phyloP scores from a whole-genome alignment of 2,888 invertebrate species.

The Cremastinae sp. region DNA sequence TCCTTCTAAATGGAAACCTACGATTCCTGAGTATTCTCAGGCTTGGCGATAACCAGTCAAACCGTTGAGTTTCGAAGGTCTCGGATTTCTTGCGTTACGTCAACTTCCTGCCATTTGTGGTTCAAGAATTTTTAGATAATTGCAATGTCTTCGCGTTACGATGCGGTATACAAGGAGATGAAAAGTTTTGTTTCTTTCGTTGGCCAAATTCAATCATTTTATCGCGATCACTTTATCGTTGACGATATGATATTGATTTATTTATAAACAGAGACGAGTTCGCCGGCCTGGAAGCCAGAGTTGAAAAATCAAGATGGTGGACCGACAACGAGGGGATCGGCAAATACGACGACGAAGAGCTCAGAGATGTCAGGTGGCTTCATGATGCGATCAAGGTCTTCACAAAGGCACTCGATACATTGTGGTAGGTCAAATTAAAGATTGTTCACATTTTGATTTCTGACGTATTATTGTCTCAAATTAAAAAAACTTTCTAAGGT shows the following conservation, averaged over 20 bases:
- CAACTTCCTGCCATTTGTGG: slow-evolving; percentile 23
- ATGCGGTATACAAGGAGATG: too few relatives aligned
- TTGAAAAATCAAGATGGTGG: slow-evolving; percentile 75
- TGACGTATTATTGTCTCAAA: background rate
- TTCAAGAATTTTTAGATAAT: background rate
- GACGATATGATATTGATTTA: background rate
- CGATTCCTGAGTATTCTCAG: slow-evolving; percentile 6
- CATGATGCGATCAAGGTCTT: slow-evolving; percentile 72
- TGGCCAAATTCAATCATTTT: too few relatives aligned
- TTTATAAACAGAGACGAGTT: slow-evolving; percentile 69
- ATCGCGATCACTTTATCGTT: background rate
- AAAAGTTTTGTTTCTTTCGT: too few relatives aligned
- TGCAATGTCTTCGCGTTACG: background rate
- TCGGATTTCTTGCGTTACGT: slow-evolving; percentile 15
- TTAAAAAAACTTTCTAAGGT: background rate
- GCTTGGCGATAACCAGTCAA: slow-evolving; percentile 10
- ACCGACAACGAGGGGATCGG: slow-evolving; percentile 61
- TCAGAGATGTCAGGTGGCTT: slow-evolving; percentile 75
- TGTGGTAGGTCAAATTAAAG: slow-evolving; percentile 70
- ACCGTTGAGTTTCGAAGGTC: slow-evolving; percentile 32
- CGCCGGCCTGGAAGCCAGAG: slow-evolving; percentile 67
- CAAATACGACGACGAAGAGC: slow-evolving; percentile 71
- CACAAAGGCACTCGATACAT: slow-evolving; percentile 69
- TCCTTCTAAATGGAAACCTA: slow-evolving; percentile 4
- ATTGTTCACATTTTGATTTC: background rate